Percentiles rank a stretch among this genome's conserved stretches.
These are phyloP conservation scores for Habropoda laboriosa DNA, from an alignment of 1,140 invertebrate species.

Conservation along the genomic window DNA sequence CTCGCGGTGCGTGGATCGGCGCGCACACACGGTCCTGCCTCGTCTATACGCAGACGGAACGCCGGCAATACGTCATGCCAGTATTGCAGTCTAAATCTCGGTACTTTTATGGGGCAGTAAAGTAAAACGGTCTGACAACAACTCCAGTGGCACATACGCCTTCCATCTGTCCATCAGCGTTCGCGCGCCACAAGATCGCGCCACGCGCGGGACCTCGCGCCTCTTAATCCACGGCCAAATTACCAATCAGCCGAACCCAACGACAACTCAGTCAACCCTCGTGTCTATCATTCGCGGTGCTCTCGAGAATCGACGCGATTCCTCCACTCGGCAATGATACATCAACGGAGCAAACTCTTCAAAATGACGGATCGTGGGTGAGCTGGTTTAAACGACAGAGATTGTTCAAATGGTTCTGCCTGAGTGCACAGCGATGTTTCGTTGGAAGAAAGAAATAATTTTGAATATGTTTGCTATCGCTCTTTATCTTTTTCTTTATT, in stretches of 20 bases:
- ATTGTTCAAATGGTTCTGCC: no score
- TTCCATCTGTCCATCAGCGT: constrained; percentile 66
- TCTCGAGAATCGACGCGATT: no score
- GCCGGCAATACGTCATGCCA: constrained; percentile 76
- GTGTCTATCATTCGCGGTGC: no score
- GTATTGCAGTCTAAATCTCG: constrained; percentile 81
- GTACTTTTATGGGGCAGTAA: constrained; percentile 81
- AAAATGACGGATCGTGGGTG: no score
- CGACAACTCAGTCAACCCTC: background rate
- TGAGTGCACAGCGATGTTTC: no score
- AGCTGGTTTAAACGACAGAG: no score
- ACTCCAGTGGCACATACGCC: constrained; percentile 65
- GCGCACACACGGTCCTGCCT: background rate
- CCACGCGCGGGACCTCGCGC: constrained; percentile 23
- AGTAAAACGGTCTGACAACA: constrained; percentile 81
- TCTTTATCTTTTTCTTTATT: no score
- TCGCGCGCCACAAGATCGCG: constrained; percentile 50
- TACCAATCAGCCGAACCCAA: background rate
- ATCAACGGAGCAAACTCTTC: no score
- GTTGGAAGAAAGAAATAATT: no score
- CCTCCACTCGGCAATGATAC: no score
- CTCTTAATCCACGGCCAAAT: constrained; percentile 30
- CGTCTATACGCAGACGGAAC: constrained; percentile 52
- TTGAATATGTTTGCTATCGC: no score
- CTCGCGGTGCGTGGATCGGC: constrained; percentile 17